A percentile compares a stretch with the other conserved stretches of the same genome.
Conservation (phyloP, 1,140 invertebrate genomes). For the Cydia strobilella region DNA sequence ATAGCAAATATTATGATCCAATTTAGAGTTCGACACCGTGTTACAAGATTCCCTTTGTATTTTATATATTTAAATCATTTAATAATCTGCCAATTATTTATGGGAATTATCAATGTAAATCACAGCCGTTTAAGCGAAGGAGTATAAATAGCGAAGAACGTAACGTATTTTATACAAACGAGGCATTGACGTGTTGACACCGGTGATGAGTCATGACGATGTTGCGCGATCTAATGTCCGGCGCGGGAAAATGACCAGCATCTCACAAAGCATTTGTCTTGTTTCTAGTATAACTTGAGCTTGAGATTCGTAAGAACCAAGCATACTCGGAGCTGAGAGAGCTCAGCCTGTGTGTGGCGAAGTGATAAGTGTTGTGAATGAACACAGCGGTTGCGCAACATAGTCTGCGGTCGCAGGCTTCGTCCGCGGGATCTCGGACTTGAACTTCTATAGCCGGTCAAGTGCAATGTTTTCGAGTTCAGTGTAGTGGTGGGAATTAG, state of each 20-base stretch:
- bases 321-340: not conserved
- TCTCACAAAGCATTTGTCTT: not conserved
- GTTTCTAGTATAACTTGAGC: not conserved
- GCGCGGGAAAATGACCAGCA: constrained; percentile 38
- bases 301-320: not conserved
- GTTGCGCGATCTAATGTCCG: constrained; percentile 41
- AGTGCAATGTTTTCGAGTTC: constrained; percentile 46
- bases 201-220: constrained; percentile 67
- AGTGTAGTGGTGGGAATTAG: constrained; percentile 16
- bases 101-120: constrained; percentile 49
- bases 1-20: constrained; percentile 12
- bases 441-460: constrained; percentile 59
- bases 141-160: constrained; percentile 51
- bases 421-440: constrained; percentile 50
- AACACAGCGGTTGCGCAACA: constrained; percentile 52
- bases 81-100: constrained; percentile 2
- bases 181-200: constrained; percentile 60
- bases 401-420: constrained; percentile 33
- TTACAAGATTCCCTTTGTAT: constrained; percentile 26
- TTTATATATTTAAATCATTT: constrained; percentile 32
- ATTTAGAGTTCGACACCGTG: not conserved
- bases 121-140: constrained; percentile 21
- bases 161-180: constrained; percentile 63
- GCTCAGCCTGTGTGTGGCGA: not conserved
- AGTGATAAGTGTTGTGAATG: constrained; percentile 1